Evolutionary conservation across 2,113 vertebrate genomes (phyloP).

Genomic region (Propithecus coquereli): DNA sequence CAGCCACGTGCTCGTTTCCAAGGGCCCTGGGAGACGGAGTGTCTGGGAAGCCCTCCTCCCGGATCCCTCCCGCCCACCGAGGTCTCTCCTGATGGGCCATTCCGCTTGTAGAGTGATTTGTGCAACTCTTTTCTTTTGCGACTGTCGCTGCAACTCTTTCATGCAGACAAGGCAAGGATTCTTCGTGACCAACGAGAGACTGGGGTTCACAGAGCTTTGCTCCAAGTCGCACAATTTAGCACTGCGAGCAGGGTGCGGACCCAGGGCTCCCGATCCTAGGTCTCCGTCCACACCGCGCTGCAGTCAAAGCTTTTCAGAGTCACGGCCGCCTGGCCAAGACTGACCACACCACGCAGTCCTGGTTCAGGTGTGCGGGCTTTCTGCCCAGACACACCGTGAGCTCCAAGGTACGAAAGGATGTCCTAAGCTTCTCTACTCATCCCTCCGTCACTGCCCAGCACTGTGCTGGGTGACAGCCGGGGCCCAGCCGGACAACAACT

Average conservation of each 20-base stretch:
- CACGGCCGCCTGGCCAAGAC: neutral
- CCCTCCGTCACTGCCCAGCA: neutral
- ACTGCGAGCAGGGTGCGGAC: too few relatives aligned
- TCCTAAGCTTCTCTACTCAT: too few relatives aligned
- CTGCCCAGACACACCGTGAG: neutral
- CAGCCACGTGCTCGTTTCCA: accelerated
- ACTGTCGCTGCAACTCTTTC: neutral
- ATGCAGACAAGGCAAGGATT: neutral
- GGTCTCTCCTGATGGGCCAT: neutral
- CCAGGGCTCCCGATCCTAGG: neutral
- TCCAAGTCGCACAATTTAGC: neutral
- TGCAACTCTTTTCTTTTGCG: neutral
- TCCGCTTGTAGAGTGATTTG: too few relatives aligned
- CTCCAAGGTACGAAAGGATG: neutral
- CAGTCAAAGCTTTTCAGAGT: neutral
- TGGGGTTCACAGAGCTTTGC: too few relatives aligned
- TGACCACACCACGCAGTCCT: accelerated
- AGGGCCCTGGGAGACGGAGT: accelerated
- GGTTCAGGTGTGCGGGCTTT: neutral
- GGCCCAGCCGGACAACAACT: neutral
- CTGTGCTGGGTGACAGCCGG: neutral
- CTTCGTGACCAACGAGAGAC: neutral
- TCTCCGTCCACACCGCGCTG: accelerated
- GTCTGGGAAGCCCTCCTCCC: accelerated
- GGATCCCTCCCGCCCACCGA: accelerated